Percentiles rank a stretch among this genome's conserved stretches.
phyloP scores from a whole-genome alignment of 2,113 vertebrate genomes.

The Carassius carassius region DNA sequence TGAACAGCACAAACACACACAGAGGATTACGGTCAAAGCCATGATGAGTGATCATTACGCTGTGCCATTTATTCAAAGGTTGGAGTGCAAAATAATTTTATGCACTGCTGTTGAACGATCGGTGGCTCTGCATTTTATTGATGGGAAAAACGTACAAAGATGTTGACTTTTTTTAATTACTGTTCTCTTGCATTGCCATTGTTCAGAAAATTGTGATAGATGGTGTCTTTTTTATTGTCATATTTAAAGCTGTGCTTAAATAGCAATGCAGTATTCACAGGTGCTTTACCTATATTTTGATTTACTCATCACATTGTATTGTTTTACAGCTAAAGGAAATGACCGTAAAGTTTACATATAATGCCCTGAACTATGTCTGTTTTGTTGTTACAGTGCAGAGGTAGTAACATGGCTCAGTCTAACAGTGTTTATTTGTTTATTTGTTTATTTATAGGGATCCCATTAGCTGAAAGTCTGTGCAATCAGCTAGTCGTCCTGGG shows the following conservation, averaged over 20 bases:
- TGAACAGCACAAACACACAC: constrained; percentile 43
- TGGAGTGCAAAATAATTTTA: background rate
- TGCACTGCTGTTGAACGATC: background rate
- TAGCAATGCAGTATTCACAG: background rate
- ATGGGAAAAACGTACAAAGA: background rate
- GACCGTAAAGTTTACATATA: background rate
- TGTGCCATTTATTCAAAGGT: constrained; percentile 36
- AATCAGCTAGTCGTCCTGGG: too few species aligned
- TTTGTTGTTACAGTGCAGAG: background rate
- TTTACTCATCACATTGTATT: background rate
- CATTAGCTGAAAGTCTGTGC: too few species aligned
- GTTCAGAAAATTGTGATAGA: background rate
- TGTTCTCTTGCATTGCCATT: background rate
- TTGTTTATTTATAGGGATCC: too few species aligned
- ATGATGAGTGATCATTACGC: constrained; percentile 44
- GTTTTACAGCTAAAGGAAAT: background rate
- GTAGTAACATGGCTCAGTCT: background rate
- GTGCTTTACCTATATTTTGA: background rate
- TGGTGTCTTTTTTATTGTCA: background rate
- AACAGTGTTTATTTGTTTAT: background rate
- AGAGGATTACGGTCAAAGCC: constrained; percentile 35
- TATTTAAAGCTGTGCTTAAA: background rate
- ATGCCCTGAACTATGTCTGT: background rate
- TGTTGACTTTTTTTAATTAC: background rate
- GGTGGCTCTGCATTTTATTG: background rate